A percentile compares a stretch with the other conserved stretches of the same genome.
Conservation (phyloP, 1,140 invertebrate genomes). For the Drosophila cardini region DNA sequence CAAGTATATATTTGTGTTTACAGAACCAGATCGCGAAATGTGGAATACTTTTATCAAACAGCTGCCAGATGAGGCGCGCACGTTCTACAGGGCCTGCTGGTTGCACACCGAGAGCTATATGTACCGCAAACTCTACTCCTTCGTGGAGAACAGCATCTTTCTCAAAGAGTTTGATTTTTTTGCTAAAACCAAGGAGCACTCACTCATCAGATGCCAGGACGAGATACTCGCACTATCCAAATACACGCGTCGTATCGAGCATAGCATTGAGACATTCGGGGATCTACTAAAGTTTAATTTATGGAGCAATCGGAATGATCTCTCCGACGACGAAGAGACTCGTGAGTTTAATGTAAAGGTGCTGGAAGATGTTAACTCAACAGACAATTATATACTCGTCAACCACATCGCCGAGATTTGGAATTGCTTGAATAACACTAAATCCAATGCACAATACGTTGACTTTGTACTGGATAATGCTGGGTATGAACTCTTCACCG, state of each 20-base stretch:
- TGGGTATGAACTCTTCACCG: slow-evolving; percentile 96
- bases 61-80: slow-evolving; percentile 83
- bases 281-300: slow-evolving; percentile 88
- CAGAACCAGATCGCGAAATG: slow-evolving; percentile 83
- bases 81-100: slow-evolving; percentile 94
- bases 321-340: slow-evolving; percentile 88
- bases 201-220: slow-evolving; percentile 86
- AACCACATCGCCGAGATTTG: slow-evolving; percentile 88
- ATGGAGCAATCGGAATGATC: slow-evolving; percentile 93
- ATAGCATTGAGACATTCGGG: slow-evolving; percentile 85
- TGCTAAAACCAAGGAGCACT: slow-evolving; percentile 88
- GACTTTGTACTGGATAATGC: slow-evolving; percentile 97
- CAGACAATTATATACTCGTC: slow-evolving; percentile 89
- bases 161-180: slow-evolving; percentile 92
- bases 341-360: slow-evolving; percentile 85
- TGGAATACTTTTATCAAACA: slow-evolving; percentile 85
- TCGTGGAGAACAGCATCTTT: slow-evolving; percentile 89
- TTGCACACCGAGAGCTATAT: slow-evolving; percentile 97
- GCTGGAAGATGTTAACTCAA: slow-evolving; percentile 87
- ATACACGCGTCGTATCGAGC: slow-evolving; percentile 53
- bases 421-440: slow-evolving; percentile 66
- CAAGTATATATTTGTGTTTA: background rate
- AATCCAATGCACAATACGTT: slow-evolving; percentile 62
- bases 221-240: slow-evolving; percentile 87
- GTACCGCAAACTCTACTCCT: slow-evolving; percentile 93